Evolutionary conservation across 2,113 vertebrate genomes (phyloP).

Genomic region (Haemorhous mexicanus): DNA sequence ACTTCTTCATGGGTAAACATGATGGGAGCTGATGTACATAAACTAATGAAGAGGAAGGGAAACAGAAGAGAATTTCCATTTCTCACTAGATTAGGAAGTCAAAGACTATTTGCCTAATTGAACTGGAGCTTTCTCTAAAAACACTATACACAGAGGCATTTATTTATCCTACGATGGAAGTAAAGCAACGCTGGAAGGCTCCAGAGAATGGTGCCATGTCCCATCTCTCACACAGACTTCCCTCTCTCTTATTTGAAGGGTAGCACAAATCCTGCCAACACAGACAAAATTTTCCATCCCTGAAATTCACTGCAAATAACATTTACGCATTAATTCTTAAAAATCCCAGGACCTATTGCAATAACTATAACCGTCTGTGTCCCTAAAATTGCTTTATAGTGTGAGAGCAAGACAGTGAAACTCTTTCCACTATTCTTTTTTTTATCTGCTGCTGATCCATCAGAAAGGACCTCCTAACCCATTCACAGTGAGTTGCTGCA

Average conservation of each 20-base stretch:
- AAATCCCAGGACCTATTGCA: background rate
- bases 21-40: background rate
- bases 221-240: background rate
- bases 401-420: background rate
- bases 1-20: constrained; percentile 4
- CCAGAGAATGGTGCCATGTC: rapidly evolving
- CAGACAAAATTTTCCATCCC: background rate
- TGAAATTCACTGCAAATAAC: background rate
- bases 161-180: constrained; percentile 3
- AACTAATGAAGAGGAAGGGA: constrained; percentile 24
- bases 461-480: background rate
- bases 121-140: background rate
- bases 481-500: background rate
- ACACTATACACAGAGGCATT: background rate
- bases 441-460: background rate
- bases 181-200: background rate
- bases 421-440: background rate
- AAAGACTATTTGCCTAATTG: constrained; percentile 14
- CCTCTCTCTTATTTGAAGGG: background rate
- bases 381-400: background rate
- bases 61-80: constrained; percentile 13
- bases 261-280: background rate
- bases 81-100: constrained; percentile 11
- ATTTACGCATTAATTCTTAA: background rate
- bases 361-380: background rate